phyloP scores from a whole-genome alignment of 1,140 invertebrate genomes.

The Calycopis cecrops region DNA sequence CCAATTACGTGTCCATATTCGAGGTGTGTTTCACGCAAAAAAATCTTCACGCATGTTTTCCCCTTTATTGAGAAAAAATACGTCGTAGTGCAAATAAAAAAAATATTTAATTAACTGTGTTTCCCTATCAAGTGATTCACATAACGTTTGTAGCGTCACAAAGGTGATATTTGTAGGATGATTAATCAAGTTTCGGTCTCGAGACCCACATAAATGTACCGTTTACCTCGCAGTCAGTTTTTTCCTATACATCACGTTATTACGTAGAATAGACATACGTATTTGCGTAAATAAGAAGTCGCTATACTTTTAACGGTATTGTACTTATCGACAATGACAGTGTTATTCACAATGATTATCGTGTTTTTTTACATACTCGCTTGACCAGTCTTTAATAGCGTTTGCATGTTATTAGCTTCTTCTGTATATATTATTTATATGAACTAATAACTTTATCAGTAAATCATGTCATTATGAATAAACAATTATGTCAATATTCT shows the following conservation, averaged over 20 bases:
- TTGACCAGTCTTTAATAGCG: too few species aligned
- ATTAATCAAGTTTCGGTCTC: slow-evolving; percentile 27
- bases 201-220: slow-evolving; percentile 22
- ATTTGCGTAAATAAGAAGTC: slow-evolving; percentile 3
- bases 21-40: background rate
- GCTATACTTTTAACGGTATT: slow-evolving; percentile 11
- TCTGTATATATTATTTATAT: too few species aligned
- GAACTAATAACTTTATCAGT: too few species aligned
- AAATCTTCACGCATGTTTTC: background rate
- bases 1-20: background rate
- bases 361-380: too few species aligned
- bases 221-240: slow-evolving; percentile 18
- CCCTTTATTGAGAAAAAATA: background rate
- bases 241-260: slow-evolving; percentile 16
- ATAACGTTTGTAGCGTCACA: slow-evolving; percentile 13
- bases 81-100: background rate
- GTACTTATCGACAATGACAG: background rate
- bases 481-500: too few species aligned
- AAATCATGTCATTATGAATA: too few species aligned
- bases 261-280: slow-evolving; percentile 12
- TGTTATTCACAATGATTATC: too few species aligned
- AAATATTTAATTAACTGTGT: slow-evolving; percentile 15
- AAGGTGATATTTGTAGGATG: slow-evolving; percentile 19
- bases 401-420: too few species aligned
- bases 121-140: slow-evolving; percentile 22